These are phyloP conservation scores for Zaprionus lineosus DNA, from an alignment of 2,888 invertebrate genomes.

Conservation along the genomic window DNA sequence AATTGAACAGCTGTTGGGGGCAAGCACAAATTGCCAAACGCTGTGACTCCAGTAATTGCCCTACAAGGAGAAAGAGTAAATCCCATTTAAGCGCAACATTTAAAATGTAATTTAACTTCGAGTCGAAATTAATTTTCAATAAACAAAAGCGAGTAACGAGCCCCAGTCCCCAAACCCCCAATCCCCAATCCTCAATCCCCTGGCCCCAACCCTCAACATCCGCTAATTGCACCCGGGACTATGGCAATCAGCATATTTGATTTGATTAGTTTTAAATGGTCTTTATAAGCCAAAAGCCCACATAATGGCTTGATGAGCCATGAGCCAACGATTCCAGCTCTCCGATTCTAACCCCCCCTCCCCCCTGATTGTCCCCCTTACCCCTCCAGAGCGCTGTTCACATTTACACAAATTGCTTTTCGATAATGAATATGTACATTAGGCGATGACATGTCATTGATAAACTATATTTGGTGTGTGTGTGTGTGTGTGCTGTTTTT, in stretches of 20 bases:
- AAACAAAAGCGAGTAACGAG: conserved; percentile 40
- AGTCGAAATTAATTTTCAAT: conserved; percentile 73
- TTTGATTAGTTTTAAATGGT: conserved; percentile 76
- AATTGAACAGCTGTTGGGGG: conserved; percentile 44
- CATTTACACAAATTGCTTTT: conserved; percentile 52
- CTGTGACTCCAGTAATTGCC: no score
- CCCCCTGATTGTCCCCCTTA: neutral
- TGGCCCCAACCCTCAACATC: no score
- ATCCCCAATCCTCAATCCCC: no score
- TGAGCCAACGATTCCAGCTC: neutral
- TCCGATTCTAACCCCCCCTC: neutral
- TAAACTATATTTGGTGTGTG: conserved; percentile 17
- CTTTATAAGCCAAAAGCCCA: conserved; percentile 55
- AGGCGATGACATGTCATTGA: conserved; percentile 49
- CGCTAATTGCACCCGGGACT: conserved; percentile 30
- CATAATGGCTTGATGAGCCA: conserved; percentile 61
- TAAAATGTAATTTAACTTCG: conserved; percentile 70
- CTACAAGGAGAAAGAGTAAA: conserved; percentile 40
- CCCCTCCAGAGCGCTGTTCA: conserved; percentile 2
- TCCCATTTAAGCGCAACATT: conserved; percentile 70
- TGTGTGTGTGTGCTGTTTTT: no score
- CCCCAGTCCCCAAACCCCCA: no score
- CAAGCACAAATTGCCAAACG: conserved; percentile 18
- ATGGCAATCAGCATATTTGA: conserved; percentile 66
- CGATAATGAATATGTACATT: conserved; percentile 70